These are phyloP conservation scores for Drosophila heteroneura DNA, from an alignment of 2,888 invertebrate genomes.

Conservation along the genomic window DNA sequence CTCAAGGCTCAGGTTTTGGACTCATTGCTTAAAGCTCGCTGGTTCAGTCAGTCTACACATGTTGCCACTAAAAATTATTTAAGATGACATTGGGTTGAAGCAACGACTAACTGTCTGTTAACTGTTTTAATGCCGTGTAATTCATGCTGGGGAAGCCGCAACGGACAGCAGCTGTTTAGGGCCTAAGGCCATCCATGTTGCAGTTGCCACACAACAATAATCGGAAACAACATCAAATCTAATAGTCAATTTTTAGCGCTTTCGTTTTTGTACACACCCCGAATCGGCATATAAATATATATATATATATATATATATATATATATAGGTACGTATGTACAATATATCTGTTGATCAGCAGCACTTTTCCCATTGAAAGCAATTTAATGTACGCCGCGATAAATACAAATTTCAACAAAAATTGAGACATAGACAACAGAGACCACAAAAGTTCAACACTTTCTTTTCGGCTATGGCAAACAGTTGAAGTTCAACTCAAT, in stretches of 20 bases:
- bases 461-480: slow-evolving; percentile 55
- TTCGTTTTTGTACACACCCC: slow-evolving; percentile 58
- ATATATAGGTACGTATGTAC: background rate
- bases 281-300: background rate
- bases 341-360: slow-evolving; percentile 60
- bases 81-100: slow-evolving; percentile 47
- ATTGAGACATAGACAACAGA: slow-evolving; percentile 56
- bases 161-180: slow-evolving; percentile 32
- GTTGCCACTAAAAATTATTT: slow-evolving; percentile 39
- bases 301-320: background rate
- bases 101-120: slow-evolving; percentile 44
- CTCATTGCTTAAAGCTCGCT: slow-evolving; percentile 39
- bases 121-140: slow-evolving; percentile 40
- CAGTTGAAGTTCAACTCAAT: slow-evolving; percentile 62
- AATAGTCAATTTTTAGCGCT: slow-evolving; percentile 63
- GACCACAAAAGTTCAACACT: slow-evolving; percentile 67
- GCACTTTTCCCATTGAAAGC: slow-evolving; percentile 69
- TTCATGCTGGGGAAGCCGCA: slow-evolving; percentile 7
- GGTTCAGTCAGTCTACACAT: slow-evolving; percentile 29
- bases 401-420: slow-evolving; percentile 63
- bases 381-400: slow-evolving; percentile 69
- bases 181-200: slow-evolving; percentile 5
- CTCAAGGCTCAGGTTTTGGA: background rate
- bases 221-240: slow-evolving; percentile 24
- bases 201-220: slow-evolving; percentile 3